Conservation (phyloP, 2,888 invertebrate species). For the Lasioglossum villosulum region DNA sequence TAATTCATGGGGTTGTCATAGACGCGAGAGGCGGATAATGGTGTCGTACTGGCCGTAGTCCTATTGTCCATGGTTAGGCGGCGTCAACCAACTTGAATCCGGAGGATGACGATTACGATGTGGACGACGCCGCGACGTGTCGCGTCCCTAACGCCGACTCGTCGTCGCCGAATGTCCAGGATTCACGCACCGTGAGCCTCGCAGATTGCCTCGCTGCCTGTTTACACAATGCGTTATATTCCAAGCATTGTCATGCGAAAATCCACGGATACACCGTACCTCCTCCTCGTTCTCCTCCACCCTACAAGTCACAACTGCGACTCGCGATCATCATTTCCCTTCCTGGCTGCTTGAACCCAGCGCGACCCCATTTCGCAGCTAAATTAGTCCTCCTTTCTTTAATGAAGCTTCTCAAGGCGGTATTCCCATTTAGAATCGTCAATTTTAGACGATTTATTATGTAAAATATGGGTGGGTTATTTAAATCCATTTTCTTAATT, state of each 20-base stretch:
- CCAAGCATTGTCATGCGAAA: conserved; percentile 60
- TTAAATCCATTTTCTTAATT: no score
- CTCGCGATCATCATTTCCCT: not conserved
- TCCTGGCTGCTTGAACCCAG: not conserved
- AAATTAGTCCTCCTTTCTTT: not conserved
- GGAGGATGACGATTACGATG: conserved; percentile 71
- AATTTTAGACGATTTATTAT: no score
- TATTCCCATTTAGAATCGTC: no score
- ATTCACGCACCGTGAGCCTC: conserved; percentile 66
- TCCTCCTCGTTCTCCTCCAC: no score
- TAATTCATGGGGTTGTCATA: conserved; percentile 83
- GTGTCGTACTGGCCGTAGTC: conserved; percentile 76
- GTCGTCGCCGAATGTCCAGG: conserved; percentile 70
- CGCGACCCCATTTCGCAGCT: not conserved
- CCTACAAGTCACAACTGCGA: conserved; percentile 4
- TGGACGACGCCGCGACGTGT: conserved; percentile 50
- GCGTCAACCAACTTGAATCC: conserved; percentile 75
- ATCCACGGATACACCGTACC: conserved; percentile 42
- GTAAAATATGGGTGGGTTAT: no score
- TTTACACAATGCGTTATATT: conserved; percentile 66
- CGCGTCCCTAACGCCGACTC: conserved; percentile 28
- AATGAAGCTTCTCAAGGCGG: not conserved
- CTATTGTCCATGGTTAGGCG: conserved; percentile 78
- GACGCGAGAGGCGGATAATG: conserved; percentile 83
- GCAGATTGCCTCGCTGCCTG: conserved; percentile 55